Conservation (phyloP, 2,888 invertebrate genomes). For the Agriotes lineatus region DNA sequence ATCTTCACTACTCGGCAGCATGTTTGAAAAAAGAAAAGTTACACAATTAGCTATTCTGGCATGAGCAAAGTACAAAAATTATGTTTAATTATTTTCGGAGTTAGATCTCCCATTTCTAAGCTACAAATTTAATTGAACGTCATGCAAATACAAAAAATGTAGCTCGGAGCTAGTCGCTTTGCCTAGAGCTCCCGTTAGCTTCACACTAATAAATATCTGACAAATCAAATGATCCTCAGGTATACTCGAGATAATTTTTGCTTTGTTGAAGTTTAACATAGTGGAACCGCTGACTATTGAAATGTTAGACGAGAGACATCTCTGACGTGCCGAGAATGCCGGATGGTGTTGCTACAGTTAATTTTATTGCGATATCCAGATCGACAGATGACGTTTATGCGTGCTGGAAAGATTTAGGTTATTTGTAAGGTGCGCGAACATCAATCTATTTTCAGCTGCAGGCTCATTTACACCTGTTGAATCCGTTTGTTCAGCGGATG, state of each 20-base stretch:
- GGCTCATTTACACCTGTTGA: conserved; percentile 7
- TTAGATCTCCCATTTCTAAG: too few species aligned
- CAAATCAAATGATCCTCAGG: neutral
- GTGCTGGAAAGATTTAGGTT: conserved; percentile 1
- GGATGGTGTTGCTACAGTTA: conserved; percentile 4
- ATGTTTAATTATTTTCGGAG: too few species aligned
- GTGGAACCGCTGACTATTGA: conserved; percentile 12
- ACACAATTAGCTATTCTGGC: too few species aligned
- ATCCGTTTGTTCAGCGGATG: conserved; percentile 43
- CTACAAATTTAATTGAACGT: too few species aligned
- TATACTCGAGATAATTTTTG: neutral
- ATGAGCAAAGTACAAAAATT: too few species aligned
- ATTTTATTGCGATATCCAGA: conserved; percentile 5
- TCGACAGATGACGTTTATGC: conserved; percentile 16
- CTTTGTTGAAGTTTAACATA: conserved; percentile 16
- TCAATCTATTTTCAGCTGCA: neutral
- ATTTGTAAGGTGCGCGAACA: neutral
- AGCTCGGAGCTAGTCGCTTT: too few species aligned
- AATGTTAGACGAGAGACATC: neutral
- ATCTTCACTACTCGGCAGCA: too few species aligned
- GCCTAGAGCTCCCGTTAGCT: neutral
- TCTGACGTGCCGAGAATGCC: neutral
- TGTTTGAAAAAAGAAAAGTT: too few species aligned
- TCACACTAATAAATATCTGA: conserved; percentile 7
- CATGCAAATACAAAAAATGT: too few species aligned